Percentiles rank a stretch among this genome's conserved stretches.
phyloP scores from a whole-genome alignment of 92 coral and sea anemone genomes.

The Palythoa heliodiscus region DNA sequence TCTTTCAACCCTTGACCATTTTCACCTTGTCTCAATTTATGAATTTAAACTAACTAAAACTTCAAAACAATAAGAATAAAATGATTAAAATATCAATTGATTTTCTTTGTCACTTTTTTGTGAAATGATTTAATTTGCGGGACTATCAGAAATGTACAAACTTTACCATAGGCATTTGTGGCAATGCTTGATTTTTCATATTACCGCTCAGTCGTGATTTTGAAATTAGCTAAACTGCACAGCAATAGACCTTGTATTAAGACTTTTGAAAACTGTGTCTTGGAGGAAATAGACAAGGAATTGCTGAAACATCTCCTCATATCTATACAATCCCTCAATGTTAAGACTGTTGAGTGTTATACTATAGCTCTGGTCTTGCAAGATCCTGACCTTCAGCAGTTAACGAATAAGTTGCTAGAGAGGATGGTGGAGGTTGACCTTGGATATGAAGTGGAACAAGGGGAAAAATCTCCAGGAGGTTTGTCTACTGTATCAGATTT shows the following conservation, averaged over 20 bases:
- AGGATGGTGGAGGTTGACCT: conserved; percentile 18
- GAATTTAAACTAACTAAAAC: conserved; percentile 1
- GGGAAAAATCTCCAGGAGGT: conserved; percentile 13
- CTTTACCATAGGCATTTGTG: not conserved
- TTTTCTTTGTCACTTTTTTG: no score
- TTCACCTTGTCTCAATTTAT: conserved; percentile 4
- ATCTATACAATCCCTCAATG: not conserved
- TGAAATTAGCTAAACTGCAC: not conserved
- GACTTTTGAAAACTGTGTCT: not conserved
- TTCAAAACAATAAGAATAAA: no score
- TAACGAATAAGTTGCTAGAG: not conserved
- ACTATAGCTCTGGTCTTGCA: no score
- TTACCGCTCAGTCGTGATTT: no score
- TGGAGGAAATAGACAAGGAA: conserved; percentile 11
- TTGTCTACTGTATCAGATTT: not conserved
- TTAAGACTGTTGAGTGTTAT: conserved; percentile 14
- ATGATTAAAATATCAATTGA: not conserved
- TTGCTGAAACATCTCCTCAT: conserved; percentile 13
- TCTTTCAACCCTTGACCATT: no score
- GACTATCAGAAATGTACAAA: conserved; percentile 15
- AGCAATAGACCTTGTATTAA: conserved; percentile 1
- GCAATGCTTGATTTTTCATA: no score
- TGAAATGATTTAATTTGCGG: not conserved
- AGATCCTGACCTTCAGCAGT: no score
- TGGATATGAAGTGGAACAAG: conserved; percentile 5